A percentile compares a stretch with the other conserved stretches of the same genome.
These are phyloP conservation scores for Melipona beecheii DNA, from an alignment of 2,888 invertebrate genomes.

Conservation along the genomic window DNA sequence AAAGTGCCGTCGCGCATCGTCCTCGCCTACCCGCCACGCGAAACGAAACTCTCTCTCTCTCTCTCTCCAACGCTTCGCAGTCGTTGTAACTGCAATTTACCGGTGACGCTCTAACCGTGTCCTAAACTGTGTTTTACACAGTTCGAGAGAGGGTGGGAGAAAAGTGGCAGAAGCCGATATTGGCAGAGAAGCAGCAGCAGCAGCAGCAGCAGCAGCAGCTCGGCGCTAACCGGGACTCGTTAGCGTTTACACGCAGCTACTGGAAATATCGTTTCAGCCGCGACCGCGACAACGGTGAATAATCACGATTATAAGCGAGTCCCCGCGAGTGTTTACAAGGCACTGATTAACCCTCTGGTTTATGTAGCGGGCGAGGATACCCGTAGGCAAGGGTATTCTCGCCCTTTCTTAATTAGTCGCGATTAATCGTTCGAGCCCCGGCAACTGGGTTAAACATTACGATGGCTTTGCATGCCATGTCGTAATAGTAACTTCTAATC, in stretches of 20 bases:
- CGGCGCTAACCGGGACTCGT: constrained; percentile 40
- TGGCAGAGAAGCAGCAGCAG: constrained; percentile 18
- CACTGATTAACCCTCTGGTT: constrained; percentile 58
- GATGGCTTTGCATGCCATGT: constrained; percentile 57
- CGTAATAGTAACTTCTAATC: constrained; percentile 50
- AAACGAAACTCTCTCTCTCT: background rate
- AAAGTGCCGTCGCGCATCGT: constrained; percentile 34
- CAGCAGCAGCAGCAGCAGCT: background rate
- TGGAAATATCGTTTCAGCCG: constrained; percentile 3
- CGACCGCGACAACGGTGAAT: constrained; percentile 43
- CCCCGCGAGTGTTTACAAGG: constrained; percentile 61
- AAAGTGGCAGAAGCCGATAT: constrained; percentile 14
- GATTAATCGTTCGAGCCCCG: constrained; percentile 60
- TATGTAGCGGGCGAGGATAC: constrained; percentile 27
- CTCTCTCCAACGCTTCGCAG: background rate
- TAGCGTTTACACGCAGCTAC: constrained; percentile 33
- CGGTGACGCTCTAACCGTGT: constrained; percentile 8
- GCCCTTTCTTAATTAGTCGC: constrained; percentile 65
- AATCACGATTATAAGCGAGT: constrained; percentile 61
- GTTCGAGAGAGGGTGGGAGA: background rate
- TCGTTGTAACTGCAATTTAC: constrained; percentile 45
- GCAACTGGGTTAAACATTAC: constrained; percentile 66
- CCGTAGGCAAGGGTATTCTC: constrained; percentile 14
- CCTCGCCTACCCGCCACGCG: background rate
- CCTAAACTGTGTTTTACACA: constrained; percentile 31